Conservation (phyloP, 2,888 invertebrate species). For the Troides aeacus region DNA sequence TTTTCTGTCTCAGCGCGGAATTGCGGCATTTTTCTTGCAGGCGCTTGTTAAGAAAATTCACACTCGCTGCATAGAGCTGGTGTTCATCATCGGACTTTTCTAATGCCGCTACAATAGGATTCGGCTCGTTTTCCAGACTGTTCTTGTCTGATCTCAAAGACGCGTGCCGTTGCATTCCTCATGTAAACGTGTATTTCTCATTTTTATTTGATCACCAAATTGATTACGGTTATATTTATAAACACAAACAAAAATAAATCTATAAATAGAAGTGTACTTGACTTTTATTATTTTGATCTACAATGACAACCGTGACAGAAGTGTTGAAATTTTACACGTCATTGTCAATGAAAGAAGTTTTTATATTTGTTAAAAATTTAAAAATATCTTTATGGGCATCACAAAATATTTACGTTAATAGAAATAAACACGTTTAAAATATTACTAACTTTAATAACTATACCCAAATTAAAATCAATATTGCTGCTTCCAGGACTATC, state of each 20-base stretch:
- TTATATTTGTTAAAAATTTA: background rate
- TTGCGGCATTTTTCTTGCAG: conserved; percentile 53
- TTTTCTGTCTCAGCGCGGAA: conserved; percentile 33
- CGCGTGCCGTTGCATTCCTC: conserved; percentile 42
- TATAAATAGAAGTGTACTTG: conserved; percentile 7
- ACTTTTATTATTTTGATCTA: conserved; percentile 17
- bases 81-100: conserved; percentile 49
- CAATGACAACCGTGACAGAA: conserved; percentile 11
- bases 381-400: background rate
- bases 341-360: conserved; percentile 2
- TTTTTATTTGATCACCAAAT: conserved; percentile 28
- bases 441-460: too few relatives aligned
- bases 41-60: conserved; percentile 61
- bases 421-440: too few relatives aligned
- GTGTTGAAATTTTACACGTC: background rate
- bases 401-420: background rate
- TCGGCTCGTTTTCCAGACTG: conserved; percentile 24
- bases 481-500: too few relatives aligned
- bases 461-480: too few relatives aligned
- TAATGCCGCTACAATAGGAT: conserved; percentile 32
- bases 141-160: conserved; percentile 33
- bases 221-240: conserved; percentile 9
- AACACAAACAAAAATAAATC: conserved; percentile 16
- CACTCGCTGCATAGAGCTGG: conserved; percentile 64
- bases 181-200: conserved; percentile 28